Conservation (phyloP, 2,888 invertebrate species). For the Gnatocerus cornutus region DNA sequence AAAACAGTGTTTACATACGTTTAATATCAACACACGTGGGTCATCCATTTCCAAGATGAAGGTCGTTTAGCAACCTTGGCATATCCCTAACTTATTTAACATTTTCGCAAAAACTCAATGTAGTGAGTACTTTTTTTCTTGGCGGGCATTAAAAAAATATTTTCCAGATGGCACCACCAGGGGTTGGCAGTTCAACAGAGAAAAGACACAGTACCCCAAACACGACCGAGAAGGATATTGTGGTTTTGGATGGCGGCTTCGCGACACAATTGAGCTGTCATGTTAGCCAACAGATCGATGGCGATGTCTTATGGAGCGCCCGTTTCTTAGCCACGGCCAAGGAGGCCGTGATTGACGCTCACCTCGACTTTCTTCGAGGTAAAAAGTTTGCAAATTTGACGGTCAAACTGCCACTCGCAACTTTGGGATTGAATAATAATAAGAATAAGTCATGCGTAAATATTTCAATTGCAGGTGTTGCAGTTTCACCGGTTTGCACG, state of each 20-base stretch:
- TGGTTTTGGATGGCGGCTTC: slow-evolving; percentile 83
- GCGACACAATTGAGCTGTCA: slow-evolving; percentile 86
- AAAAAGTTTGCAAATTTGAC: no score
- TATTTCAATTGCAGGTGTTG: no score
- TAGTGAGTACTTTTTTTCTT: not conserved
- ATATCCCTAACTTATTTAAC: slow-evolving; percentile 7
- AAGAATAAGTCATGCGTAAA: no score
- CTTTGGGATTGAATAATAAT: no score
- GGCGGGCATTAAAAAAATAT: not conserved
- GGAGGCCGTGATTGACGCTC: slow-evolving; percentile 84
- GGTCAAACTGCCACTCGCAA: no score
- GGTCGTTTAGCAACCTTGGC: slow-evolving; percentile 37
- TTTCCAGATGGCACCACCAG: slow-evolving; percentile 62
- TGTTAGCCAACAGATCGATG: slow-evolving; percentile 84
- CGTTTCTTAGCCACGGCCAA: slow-evolving; percentile 86
- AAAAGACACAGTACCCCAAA: slow-evolving; percentile 13
- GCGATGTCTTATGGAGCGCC: slow-evolving; percentile 93
- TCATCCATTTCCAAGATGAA: slow-evolving; percentile 48
- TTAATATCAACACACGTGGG: slow-evolving; percentile 42
- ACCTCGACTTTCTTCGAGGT: slow-evolving; percentile 88
- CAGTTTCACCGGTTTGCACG: no score
- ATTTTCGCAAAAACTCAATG: slow-evolving; percentile 9
- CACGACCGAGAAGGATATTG: slow-evolving; percentile 57
- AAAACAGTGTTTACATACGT: slow-evolving; percentile 27
- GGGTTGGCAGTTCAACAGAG: slow-evolving; percentile 60